Conservation (phyloP, 2,888 invertebrate species). For the Metalampra italica region DNA sequence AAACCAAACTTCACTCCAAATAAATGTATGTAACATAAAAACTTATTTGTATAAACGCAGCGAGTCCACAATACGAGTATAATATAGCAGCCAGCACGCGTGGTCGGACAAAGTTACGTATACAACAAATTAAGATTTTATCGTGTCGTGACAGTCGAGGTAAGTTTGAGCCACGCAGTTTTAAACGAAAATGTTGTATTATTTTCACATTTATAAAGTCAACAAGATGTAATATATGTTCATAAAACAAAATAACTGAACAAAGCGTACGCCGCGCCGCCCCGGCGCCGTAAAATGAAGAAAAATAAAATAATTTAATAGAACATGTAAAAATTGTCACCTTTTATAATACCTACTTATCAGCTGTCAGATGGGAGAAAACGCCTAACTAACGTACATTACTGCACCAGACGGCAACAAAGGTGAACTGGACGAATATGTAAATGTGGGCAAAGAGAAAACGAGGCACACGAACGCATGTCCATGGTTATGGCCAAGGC, state of each 20-base stretch:
- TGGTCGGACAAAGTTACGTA: conserved; percentile 36
- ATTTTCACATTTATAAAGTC: conserved; percentile 2
- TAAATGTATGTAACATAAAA: too few species aligned
- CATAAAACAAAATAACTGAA: not conserved
- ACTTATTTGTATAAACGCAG: not conserved
- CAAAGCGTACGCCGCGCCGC: too few species aligned
- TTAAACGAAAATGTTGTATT: conserved; percentile 28
- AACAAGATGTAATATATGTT: too few species aligned
- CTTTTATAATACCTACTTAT: too few species aligned
- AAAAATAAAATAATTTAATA: not conserved
- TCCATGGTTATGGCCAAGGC: too few species aligned
- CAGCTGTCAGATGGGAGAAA: too few species aligned
- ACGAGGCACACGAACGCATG: too few species aligned
- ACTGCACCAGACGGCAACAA: too few species aligned
- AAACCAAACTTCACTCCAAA: too few species aligned
- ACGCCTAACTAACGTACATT: too few species aligned
- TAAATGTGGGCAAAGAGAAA: too few species aligned
- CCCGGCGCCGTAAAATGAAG: not conserved
- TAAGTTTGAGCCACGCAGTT: conserved; percentile 18
- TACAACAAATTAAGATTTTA: conserved; percentile 65
- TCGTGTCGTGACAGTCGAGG: conserved; percentile 37
- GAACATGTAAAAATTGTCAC: not conserved
- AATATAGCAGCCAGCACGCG: conserved; percentile 16
- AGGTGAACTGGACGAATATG: too few species aligned
- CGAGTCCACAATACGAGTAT: not conserved